phyloP scores from a whole-genome alignment of 2,888 invertebrate species.

The Cheiracanthium punctorium region DNA sequence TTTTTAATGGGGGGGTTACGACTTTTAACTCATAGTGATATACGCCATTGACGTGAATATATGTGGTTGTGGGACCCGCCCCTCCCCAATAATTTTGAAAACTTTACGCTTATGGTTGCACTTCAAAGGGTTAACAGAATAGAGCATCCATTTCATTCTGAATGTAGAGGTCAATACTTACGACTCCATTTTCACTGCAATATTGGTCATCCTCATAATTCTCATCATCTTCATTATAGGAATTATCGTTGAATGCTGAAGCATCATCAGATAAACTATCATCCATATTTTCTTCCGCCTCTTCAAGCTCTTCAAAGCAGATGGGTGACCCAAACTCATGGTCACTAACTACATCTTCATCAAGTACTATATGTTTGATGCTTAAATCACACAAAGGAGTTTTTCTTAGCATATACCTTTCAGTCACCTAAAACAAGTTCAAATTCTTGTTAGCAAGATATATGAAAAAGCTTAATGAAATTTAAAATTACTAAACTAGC shows the following conservation, averaged over 20 bases:
- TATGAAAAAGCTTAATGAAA: background rate
- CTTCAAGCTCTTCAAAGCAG: conserved; percentile 57
- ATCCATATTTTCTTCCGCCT: conserved; percentile 67
- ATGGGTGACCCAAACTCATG: conserved; percentile 71
- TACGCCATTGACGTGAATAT: too few species aligned
- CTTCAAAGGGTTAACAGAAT: too few species aligned
- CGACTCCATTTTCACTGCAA: conserved; percentile 32
- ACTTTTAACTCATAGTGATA: too few species aligned
- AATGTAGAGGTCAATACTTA: too few species aligned
- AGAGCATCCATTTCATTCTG: too few species aligned
- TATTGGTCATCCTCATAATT: conserved; percentile 17
- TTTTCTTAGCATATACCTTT: conserved; percentile 46
- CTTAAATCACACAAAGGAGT: conserved; percentile 16
- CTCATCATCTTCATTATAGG: conserved; percentile 48
- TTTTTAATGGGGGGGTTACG: too few species aligned
- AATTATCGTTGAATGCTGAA: conserved; percentile 33
- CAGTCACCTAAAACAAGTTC: conserved; percentile 30
- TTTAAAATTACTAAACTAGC: too few species aligned
- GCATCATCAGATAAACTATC: conserved; percentile 58
- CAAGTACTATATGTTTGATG: conserved; percentile 39
- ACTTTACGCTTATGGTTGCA: too few species aligned
- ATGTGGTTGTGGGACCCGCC: too few species aligned
- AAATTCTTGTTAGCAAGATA: background rate
- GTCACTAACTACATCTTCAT: conserved; percentile 65
- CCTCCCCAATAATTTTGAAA: too few species aligned